A percentile compares a stretch with the other conserved stretches of the same genome.
Conservation (phyloP, 2,888 invertebrate genomes). For the Gari tellinella region DNA sequence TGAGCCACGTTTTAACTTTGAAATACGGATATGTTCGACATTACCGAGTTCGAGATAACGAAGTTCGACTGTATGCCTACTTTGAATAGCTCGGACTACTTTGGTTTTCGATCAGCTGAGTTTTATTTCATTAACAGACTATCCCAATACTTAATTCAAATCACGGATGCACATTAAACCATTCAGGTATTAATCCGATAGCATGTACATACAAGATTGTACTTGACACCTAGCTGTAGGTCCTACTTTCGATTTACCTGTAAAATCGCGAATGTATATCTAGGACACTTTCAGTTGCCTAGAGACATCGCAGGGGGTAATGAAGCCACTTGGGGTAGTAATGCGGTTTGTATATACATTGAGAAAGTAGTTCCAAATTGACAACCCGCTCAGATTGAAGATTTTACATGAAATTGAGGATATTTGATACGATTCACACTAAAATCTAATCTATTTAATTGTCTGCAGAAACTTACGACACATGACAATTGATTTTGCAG, state of each 20-base stretch:
- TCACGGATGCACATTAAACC: no score
- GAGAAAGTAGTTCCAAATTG: slow-evolving; percentile 27
- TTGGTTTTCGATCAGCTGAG: no score
- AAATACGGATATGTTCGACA: no score
- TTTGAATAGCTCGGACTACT: no score
- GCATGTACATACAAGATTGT: neutral
- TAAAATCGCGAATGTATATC: slow-evolving; percentile 66
- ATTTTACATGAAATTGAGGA: no score
- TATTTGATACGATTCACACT: neutral
- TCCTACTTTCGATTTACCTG: slow-evolving; percentile 36
- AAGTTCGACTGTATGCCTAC: no score
- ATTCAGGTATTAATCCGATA: neutral
- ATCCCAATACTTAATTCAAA: no score
- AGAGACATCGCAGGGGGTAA: slow-evolving; percentile 74
- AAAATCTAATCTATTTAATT: neutral
- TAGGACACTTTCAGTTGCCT: slow-evolving; percentile 77
- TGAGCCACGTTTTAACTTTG: no score
- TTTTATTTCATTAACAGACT: no score
- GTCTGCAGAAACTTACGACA: neutral
- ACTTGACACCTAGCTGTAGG: neutral
- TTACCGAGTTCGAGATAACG: no score
- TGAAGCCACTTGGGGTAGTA: slow-evolving; percentile 60
- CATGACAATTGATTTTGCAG: neutral
- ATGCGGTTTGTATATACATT: slow-evolving; percentile 41
- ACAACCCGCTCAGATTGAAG: no score